A percentile compares a stretch with the other conserved stretches of the same genome.
phyloP scores from a whole-genome alignment of 1,140 invertebrate species.

The Habropoda laboriosa region DNA sequence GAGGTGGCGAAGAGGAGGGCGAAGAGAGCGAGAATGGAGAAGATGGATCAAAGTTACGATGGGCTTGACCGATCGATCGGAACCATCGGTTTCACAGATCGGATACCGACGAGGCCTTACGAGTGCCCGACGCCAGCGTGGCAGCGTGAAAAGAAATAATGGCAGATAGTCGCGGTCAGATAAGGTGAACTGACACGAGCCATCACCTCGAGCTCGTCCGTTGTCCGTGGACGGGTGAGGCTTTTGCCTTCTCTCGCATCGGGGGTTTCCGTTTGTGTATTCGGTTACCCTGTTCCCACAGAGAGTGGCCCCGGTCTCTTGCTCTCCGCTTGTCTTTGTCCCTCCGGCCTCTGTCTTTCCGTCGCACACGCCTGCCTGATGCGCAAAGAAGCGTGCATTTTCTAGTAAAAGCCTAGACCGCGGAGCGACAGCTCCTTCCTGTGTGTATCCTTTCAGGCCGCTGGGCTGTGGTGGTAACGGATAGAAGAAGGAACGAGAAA shows the following conservation, averaged over 20 bases:
- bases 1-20: not conserved
- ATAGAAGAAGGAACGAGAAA: constrained; percentile 40
- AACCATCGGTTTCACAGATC: constrained; percentile 55
- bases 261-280: constrained; percentile 70
- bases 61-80: constrained; percentile 51
- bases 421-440: constrained; percentile 64
- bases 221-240: constrained; percentile 50
- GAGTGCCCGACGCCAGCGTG: constrained; percentile 50
- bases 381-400: constrained; percentile 64
- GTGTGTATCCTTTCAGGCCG: constrained; percentile 54
- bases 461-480: constrained; percentile 42
- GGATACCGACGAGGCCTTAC: constrained; percentile 47
- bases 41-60: constrained; percentile 43
- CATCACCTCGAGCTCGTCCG: constrained; percentile 64
- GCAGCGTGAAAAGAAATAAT: constrained; percentile 69
- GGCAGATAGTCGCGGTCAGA: constrained; percentile 72
- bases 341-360: constrained; percentile 8
- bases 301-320: constrained; percentile 35
- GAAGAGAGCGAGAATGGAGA: not conserved
- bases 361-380: constrained; percentile 17
- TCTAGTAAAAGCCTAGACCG: constrained; percentile 61
- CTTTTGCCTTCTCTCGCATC: constrained; percentile 56
- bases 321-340: constrained; percentile 21
- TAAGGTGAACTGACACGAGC: constrained; percentile 69
- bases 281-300: constrained; percentile 73